Conservation (phyloP, 1,140 invertebrate species). For the Nebria ingens region DNA sequence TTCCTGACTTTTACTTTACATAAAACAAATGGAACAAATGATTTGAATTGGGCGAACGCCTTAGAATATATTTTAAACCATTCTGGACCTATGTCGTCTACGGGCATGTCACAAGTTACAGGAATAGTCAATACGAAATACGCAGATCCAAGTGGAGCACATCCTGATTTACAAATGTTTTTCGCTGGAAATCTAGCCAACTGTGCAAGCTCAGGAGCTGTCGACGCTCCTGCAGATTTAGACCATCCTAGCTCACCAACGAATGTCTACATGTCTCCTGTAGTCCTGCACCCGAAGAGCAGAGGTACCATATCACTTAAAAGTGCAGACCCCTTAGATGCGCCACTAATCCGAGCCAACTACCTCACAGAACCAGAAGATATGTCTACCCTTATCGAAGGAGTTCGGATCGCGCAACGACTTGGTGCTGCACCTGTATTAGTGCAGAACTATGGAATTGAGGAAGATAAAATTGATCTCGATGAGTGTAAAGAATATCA, state of each 20-base stretch:
- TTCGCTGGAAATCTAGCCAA: slow-evolving; percentile 54
- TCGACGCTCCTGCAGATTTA: slow-evolving; percentile 34
- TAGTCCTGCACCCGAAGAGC: slow-evolving; percentile 68
- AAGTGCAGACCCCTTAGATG: slow-evolving; percentile 62
- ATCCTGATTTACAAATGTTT: slow-evolving; percentile 57
- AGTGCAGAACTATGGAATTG: slow-evolving; percentile 58
- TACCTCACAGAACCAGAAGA: slow-evolving; percentile 70
- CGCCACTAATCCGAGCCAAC: slow-evolving; percentile 76
- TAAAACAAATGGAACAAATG: slow-evolving; percentile 43
- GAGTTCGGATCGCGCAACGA: slow-evolving; percentile 46
- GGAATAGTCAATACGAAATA: slow-evolving; percentile 48
- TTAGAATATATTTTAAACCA: slow-evolving; percentile 49
- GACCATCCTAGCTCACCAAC: slow-evolving; percentile 34
- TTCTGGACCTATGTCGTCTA: slow-evolving; percentile 49
- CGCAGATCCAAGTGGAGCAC: slow-evolving; percentile 38
- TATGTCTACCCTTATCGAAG: slow-evolving; percentile 60
- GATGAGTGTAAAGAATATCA: slow-evolving; percentile 40
- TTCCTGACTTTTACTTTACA: slow-evolving; percentile 38
- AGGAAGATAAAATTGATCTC: slow-evolving; percentile 34
- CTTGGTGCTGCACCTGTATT: slow-evolving; percentile 57
- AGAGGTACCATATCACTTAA: slow-evolving; percentile 62
- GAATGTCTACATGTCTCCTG: slow-evolving; percentile 52
- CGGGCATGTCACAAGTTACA: slow-evolving; percentile 44
- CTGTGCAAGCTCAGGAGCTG: slow-evolving; percentile 44
- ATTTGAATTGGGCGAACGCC: slow-evolving; percentile 48